Conservation (phyloP, 1,140 invertebrate genomes). For the Ips typographus region DNA sequence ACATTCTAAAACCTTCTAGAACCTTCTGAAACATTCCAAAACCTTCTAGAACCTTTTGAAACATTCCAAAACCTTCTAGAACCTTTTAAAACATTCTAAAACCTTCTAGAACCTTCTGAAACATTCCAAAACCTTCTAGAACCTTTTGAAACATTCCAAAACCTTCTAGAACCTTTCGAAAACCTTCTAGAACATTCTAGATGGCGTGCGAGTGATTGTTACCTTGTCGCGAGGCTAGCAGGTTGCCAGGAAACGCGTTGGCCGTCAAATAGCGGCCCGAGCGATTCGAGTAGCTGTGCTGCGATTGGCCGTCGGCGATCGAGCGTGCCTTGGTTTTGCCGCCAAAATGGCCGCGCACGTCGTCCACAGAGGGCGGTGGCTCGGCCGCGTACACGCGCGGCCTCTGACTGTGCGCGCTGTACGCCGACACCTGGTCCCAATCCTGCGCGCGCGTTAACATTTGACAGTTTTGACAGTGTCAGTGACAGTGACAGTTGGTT, state of each 20-base stretch:
- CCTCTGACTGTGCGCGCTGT: conserved; percentile 84
- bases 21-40: too few species aligned
- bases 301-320: conserved; percentile 81
- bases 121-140: too few species aligned
- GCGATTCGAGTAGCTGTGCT: conserved; percentile 81
- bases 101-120: too few species aligned
- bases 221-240: conserved; percentile 78
- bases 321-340: conserved; percentile 63
- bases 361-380: conserved; percentile 63
- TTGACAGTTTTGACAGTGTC: not conserved
- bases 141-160: too few species aligned
- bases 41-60: too few species aligned
- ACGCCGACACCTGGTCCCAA: conserved; percentile 92
- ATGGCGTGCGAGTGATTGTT: conserved; percentile 30
- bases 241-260: conserved; percentile 70
- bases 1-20: too few species aligned
- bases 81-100: too few species aligned
- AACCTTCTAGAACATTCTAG: not conserved
- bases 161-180: not conserved
- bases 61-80: too few species aligned
- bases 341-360: conserved; percentile 64
- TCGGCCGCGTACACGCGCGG: conserved; percentile 76
- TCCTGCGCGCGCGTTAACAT: conserved; percentile 59
- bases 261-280: conserved; percentile 70
- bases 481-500: not conserved